Base-by-base conservation (phyloP, 2,888 invertebrate genomes). In the Caenorhabditis becei region DNA sequence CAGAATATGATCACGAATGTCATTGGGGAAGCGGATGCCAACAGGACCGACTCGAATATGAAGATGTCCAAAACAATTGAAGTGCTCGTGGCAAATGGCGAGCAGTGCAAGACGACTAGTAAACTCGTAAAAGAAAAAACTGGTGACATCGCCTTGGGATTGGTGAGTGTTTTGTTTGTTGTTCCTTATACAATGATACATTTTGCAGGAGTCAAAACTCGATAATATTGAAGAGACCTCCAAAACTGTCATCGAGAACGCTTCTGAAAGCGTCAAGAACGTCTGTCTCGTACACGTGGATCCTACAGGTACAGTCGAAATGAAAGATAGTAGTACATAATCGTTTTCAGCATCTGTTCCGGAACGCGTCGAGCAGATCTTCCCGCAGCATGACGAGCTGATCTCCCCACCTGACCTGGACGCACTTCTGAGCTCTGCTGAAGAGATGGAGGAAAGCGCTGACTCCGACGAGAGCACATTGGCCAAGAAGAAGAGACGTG, bases 401-500 rank as follows among this genome's bases (percentile, higher is more conserved):
- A 26, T 11, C 2, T 18, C 26, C 1, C 75, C 75, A 1, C 49
- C 28, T 11, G 66, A 66, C 3, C 75, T 66, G 3, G 66, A 66
- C 10, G 26, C 24, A 11, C 18, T 75, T 11, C 59, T 75, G 5
- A 53, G 59, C 28, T 20, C 20, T 16, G 51, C 51, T 18, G 75
- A 75, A 23, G 65, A 66, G 18, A 28, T 24, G 3, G 47, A 37
- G 2, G 75, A 54, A 4, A 62, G 49, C 16, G 51, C 24, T 10
- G 65, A 65, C 2, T 24, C 18, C 35, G 18, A 20, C 10, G 53
- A 65, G 5, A 20, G 8, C 10, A 28, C 26, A 2, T 35, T 58
- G 3, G 69, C 70, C 14, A 77, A 37, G 24, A 69, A 59, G 35
- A 77, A 79, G 37, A 20, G 80, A 7, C 69, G 80, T 10, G 74